These are phyloP conservation scores for Pterostichus niger DNA, from an alignment of 2,888 invertebrate genomes.

Conservation along the genomic window DNA sequence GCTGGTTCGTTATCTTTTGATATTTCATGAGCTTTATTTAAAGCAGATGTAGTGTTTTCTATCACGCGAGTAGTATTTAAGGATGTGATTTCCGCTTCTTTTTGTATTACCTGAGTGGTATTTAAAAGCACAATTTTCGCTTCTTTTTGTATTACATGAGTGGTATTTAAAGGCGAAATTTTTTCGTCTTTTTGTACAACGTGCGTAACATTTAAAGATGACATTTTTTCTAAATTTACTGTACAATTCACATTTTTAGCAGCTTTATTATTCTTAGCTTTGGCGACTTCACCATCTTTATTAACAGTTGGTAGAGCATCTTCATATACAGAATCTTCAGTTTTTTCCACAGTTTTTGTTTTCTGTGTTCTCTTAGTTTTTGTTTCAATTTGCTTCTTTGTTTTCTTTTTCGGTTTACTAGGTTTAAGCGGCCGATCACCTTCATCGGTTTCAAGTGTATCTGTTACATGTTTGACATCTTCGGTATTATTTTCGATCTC, in stretches of 20 bases:
- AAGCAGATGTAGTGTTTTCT: background rate
- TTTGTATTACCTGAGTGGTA: constrained; percentile 22
- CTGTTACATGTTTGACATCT: constrained; percentile 41
- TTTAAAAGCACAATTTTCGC: background rate
- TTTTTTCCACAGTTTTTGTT: background rate
- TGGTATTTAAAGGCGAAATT: too few species aligned
- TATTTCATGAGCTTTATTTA: constrained; percentile 8
- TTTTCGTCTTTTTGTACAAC: constrained; percentile 13
- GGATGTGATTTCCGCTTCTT: background rate
- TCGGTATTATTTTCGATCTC: constrained; percentile 45
- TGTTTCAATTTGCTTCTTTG: constrained; percentile 64
- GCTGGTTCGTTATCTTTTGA: background rate
- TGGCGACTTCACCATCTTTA: constrained; percentile 24
- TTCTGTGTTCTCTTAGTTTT: constrained; percentile 59
- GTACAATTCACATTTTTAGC: constrained; percentile 2
- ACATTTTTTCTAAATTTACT: constrained; percentile 16
- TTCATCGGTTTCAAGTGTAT: constrained; percentile 14
- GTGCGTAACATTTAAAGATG: constrained; percentile 30
- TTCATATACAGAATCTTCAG: constrained; percentile 75
- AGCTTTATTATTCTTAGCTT: background rate
- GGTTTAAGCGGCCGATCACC: constrained; percentile 11
- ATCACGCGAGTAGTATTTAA: constrained; percentile 40
- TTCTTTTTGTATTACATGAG: too few species aligned
- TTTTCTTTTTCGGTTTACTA: constrained; percentile 52
- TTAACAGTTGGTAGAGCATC: constrained; percentile 74